Conservation (phyloP, 2,888 invertebrate genomes). For the Mellilla xanthometata region DNA sequence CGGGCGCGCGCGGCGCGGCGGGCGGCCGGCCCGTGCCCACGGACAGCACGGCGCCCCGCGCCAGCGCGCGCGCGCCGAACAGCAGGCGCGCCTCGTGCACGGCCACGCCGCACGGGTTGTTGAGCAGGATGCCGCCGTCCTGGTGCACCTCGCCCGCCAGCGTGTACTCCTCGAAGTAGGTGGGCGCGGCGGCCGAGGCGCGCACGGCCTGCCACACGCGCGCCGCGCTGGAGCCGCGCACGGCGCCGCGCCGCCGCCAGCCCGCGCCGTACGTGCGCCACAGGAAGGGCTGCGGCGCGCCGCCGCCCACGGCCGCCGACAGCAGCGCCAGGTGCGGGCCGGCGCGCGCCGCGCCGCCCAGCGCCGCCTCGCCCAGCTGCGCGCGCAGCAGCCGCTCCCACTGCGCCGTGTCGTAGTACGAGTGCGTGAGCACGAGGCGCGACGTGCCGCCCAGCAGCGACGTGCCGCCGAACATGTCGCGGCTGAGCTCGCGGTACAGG, state of each 20-base stretch:
- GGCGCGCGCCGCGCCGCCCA: slow-evolving; percentile 74
- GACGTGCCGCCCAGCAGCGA: slow-evolving; percentile 85
- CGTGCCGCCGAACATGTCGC: slow-evolving; percentile 75
- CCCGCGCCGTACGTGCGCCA: slow-evolving; percentile 93
- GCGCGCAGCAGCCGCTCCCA: slow-evolving; percentile 91
- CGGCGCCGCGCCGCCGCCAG: slow-evolving; percentile 85
- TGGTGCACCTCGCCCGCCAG: slow-evolving; percentile 87
- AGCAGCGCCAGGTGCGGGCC: slow-evolving; percentile 87
- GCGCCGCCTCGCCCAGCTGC: slow-evolving; percentile 82
- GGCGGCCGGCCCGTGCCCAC: slow-evolving; percentile 89
- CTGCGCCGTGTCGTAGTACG: slow-evolving; percentile 84
- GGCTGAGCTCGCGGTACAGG: slow-evolving; percentile 67
- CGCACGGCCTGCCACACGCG: slow-evolving; percentile 92
- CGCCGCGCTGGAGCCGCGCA: slow-evolving; percentile 87
- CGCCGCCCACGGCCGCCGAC: slow-evolving; percentile 88
- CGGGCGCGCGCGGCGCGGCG: slow-evolving; percentile 27
- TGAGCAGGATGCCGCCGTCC: slow-evolving; percentile 93
- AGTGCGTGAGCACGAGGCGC: slow-evolving; percentile 91
- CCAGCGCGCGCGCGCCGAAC: slow-evolving; percentile 89
- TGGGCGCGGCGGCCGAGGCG: slow-evolving; percentile 95
- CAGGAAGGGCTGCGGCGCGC: slow-evolving; percentile 88
- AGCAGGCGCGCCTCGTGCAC: slow-evolving; percentile 93
- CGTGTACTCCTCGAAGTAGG: slow-evolving; percentile 93
- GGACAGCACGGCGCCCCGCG: slow-evolving; percentile 88
- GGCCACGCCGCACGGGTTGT: slow-evolving; percentile 95